Conservation (phyloP, 2,113 vertebrate species). For the Conger conger region DNA sequence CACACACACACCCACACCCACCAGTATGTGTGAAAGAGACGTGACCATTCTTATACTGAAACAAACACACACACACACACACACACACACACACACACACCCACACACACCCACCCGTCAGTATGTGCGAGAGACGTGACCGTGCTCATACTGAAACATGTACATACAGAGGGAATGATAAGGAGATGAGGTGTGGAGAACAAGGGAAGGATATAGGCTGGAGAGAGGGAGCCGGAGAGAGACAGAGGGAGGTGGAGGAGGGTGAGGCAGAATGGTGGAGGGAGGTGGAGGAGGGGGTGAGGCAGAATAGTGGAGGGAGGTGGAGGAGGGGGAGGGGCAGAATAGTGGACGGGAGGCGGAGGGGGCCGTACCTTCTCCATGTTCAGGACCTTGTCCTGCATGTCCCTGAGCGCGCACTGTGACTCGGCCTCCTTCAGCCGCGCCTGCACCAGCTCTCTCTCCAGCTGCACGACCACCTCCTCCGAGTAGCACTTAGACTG, state of each 20-base stretch:
- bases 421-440: constrained; percentile 94
- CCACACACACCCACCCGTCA: no score
- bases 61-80: background rate
- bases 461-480: constrained; percentile 92
- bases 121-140: no score
- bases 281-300: background rate
- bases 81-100: constrained; percentile 24
- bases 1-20: no score
- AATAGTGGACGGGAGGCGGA: no score
- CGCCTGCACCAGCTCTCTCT: constrained; percentile 92
- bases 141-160: background rate
- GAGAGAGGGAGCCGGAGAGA: no score
- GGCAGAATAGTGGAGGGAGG: background rate
- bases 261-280: background rate
- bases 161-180: background rate
- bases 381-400: constrained; percentile 97
- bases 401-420: constrained; percentile 94
- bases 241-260: background rate
- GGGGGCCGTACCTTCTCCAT: constrained; percentile 84
- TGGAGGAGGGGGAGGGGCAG: background rate
- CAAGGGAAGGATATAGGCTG: background rate
- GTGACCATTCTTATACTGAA: background rate
- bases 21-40: no score
- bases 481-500: constrained; percentile 89
- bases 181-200: background rate